Conservation (phyloP, 1,140 invertebrate genomes). For the Teleopsis dalmanni region DNA sequence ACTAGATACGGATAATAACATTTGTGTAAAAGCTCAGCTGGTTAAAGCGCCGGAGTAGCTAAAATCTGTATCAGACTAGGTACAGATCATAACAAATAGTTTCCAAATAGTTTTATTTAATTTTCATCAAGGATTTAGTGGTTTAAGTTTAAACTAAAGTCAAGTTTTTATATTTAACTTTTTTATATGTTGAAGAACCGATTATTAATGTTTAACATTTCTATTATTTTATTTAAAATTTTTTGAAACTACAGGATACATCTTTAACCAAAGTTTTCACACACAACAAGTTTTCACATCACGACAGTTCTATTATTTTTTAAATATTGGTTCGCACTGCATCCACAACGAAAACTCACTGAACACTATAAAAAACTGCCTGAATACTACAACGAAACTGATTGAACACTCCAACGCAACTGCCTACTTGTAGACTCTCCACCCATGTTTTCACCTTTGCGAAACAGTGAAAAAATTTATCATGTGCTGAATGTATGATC, state of each 20-base stretch:
- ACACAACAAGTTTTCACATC: background rate
- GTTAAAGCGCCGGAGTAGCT: too few relatives aligned
- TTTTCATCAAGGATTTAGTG: background rate
- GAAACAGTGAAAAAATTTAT: too few relatives aligned
- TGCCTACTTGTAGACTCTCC: too few relatives aligned
- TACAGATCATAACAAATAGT: too few relatives aligned
- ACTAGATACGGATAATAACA: too few relatives aligned
- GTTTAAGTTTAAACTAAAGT: background rate
- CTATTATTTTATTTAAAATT: background rate
- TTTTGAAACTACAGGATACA: background rate
- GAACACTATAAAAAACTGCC: too few relatives aligned
- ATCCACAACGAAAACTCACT: constrained; percentile 43
- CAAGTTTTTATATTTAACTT: background rate
- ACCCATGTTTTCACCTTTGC: too few relatives aligned
- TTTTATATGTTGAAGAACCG: background rate
- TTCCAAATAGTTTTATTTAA: background rate
- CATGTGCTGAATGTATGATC: too few relatives aligned
- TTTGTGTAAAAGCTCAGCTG: too few relatives aligned
- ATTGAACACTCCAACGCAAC: too few relatives aligned
- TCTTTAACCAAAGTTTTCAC: background rate
- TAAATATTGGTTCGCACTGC: constrained; percentile 43
- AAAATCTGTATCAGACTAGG: too few relatives aligned
- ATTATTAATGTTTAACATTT: background rate
- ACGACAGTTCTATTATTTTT: constrained; percentile 7
- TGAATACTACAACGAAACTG: too few relatives aligned